Evolutionary conservation across 2,113 vertebrate species (phyloP), one percentile per base, ranked within the genome.

Genomic region (Gymnocephalus cernua): DNA sequence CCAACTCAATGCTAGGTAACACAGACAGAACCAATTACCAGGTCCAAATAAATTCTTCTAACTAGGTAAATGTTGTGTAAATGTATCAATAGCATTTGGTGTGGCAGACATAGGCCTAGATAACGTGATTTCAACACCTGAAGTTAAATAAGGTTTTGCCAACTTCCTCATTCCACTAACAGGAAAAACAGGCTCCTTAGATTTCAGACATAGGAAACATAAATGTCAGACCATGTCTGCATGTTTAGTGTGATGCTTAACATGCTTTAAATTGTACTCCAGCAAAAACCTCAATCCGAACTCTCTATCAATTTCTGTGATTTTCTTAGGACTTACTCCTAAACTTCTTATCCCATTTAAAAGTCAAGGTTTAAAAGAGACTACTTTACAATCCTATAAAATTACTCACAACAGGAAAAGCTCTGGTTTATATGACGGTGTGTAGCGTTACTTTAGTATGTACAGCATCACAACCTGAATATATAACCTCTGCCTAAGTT

Each of bases 291-390:
- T 13, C 13, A 6, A 27, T 50, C 56, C 27, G 32, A 58, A 48
- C 66, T 47, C 29, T 80, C 48, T 16, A 58, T 84, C 53, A 74
- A 35, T 85, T 77, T 75, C 69, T 71, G 45, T 63, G n/a, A n/a
- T n/a, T n/a, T n/a, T n/a, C 47, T 79, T 77, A 69, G 57, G 59
- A 72, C 48, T 61, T 73, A 86, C 70, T 77, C 59, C 77, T 80
- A 84, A 87, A 89, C 71, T 87, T 77, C 77, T 85, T 84, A 91
- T 86, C 82, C 75, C 71, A 59, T 70, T 81, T 86, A 85, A 73
- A 87, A 76, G 78, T 79, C 71, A 79, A 68, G 45, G 51, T 77
- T 90, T 86, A 79, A 84, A 82, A 56, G 58, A 48, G 19, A 80
- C 74, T 23, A 35, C 51, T 76, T 82, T 68, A 74, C 75, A 84